Evolutionary conservation across 1,140 invertebrate genomes (phyloP).

Genomic region (Wasmannia auropunctata): DNA sequence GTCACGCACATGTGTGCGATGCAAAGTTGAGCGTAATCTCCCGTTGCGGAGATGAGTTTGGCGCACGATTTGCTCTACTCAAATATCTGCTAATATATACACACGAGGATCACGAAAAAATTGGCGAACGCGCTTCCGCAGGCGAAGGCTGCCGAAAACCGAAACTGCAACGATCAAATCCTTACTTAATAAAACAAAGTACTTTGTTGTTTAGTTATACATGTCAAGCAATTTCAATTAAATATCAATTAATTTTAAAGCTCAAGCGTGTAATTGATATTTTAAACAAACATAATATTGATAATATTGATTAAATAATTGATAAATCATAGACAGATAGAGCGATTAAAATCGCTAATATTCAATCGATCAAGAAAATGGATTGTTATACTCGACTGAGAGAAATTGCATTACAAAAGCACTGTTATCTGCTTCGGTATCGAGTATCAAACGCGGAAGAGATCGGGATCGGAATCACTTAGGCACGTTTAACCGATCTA

Average conservation of each 20-base stretch:
- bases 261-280: neutral
- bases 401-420: neutral
- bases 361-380: neutral
- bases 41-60: neutral
- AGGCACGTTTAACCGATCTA: conserved; percentile 14
- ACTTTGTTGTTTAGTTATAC: neutral
- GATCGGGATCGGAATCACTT: neutral
- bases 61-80: neutral
- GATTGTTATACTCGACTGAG: neutral
- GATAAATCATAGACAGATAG: neutral
- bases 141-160: neutral
- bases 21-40: neutral
- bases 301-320: conserved; percentile 5
- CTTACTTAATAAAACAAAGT: neutral
- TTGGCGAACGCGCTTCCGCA: neutral
- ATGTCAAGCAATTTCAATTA: no score
- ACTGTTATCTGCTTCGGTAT: neutral
- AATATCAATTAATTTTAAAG: neutral
- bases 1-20: conserved; percentile 35
- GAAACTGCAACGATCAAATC: neutral
- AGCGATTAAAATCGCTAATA: neutral
- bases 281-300: neutral
- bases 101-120: neutral
- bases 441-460: conserved; percentile 16
- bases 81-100: neutral